Evolutionary conservation across 2,888 invertebrate genomes (phyloP), one percentile per base, ranked within the genome.

Genomic region (Heteromyza rotundicornis): DNA sequence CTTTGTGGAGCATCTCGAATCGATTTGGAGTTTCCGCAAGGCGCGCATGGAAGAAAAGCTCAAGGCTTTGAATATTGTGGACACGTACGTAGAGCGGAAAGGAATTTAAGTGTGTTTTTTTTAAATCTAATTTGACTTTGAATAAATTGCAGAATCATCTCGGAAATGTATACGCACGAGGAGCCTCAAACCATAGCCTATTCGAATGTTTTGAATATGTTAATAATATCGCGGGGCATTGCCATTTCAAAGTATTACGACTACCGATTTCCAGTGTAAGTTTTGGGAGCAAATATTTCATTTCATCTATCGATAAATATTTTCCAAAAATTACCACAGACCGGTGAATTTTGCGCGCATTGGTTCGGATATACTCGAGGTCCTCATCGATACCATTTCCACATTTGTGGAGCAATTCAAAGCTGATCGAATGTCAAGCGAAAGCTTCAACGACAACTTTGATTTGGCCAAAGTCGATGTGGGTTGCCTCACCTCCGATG

Each of bases 291-390:
- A 49, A 1, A 17, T 17, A 24, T 14, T 23, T 12, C 27, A 52
- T n/a, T 19, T 35, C 1, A 16, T 3, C 12, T 20, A n/a, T n/a
- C n/a, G n/a, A 27, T 55, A 16, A 60, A 14, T 12, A 40, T 8
- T 56, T 8, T 44, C 32, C 55, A 5, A 2, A 1, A 16, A 16
- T 19, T 1, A 32, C 50, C 64, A 35, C 60, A 80, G 79, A 12
- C 70, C 81, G 1, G 70, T 82, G 0, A 83, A 83, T 62, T 83
- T 83, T 65, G 83, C 83, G 2, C 78, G 83, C 23, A 75, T 82
- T 20, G 83, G 83, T 19, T 72, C 78, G 0, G 82, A 83, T 50
- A 77, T 83, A n/a, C 64, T 81, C 56, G 80, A 82, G 67, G 69
- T 73, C n/a, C 62, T 83, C 14, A 75, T 83, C 23, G 76, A 80